A percentile compares a stretch with the other conserved stretches of the same genome.
phyloP scores from a whole-genome alignment of 1,140 invertebrate species.

The Pogonognathellus flavescens region DNA sequence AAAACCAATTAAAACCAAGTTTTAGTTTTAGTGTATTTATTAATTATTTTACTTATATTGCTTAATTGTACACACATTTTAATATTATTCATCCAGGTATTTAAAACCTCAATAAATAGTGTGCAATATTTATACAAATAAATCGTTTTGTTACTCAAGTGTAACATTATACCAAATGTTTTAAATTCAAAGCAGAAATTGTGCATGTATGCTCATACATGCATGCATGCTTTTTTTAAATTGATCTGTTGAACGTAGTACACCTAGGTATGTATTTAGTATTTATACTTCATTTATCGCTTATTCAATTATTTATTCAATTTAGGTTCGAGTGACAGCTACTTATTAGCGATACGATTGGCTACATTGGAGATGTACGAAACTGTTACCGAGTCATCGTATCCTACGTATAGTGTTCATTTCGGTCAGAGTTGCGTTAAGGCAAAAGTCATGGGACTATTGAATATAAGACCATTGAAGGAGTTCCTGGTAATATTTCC shows the following conservation, averaged over 20 bases:
- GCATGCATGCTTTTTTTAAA: neutral
- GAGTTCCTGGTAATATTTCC: neutral
- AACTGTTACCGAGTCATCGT: neutral
- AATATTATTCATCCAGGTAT: no score
- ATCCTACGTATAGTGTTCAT: neutral
- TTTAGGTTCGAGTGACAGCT: slow-evolving; percentile 52
- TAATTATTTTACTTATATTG: no score
- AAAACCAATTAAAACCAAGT: no score
- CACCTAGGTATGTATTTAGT: neutral
- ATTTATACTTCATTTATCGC: no score
- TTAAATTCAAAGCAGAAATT: no score
- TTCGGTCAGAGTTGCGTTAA: neutral
- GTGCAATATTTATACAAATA: no score
- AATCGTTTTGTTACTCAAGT: no score
- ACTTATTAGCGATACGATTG: slow-evolving; percentile 41
- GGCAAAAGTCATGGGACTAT: neutral
- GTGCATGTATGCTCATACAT: no score
- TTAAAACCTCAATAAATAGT: no score
- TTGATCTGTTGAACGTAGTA: neutral
- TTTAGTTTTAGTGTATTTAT: no score
- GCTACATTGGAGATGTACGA: slow-evolving; percentile 32
- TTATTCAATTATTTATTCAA: slow-evolving; percentile 9
- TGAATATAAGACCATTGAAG: neutral
- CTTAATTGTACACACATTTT: no score
- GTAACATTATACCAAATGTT: neutral